phyloP scores from a whole-genome alignment of 1,140 invertebrate species.

The Zaprionus lachaisei region DNA sequence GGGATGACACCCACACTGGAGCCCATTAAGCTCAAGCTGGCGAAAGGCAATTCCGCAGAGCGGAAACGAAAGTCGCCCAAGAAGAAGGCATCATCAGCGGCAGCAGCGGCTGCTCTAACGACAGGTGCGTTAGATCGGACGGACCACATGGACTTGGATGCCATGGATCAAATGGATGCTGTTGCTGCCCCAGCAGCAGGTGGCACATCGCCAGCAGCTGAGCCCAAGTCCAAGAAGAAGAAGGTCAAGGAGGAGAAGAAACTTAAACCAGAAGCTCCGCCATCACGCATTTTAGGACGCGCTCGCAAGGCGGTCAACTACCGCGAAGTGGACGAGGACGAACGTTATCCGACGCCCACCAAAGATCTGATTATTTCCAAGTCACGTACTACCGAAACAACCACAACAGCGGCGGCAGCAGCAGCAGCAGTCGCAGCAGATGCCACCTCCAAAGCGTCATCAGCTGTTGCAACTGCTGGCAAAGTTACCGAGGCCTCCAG shows the following conservation, averaged over 20 bases:
- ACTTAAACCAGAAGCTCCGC: constrained; percentile 82
- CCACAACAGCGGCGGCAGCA: constrained; percentile 13
- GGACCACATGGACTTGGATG: constrained; percentile 25
- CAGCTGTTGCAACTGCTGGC: constrained; percentile 13
- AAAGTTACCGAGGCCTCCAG: constrained; percentile 12
- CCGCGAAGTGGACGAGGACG: constrained; percentile 80
- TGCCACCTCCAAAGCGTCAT: background rate
- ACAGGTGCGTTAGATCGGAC: constrained; percentile 45
- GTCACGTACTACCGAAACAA: constrained; percentile 24
- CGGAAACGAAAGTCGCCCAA: constrained; percentile 82
- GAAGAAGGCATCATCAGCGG: constrained; percentile 55
- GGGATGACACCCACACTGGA: constrained; percentile 52
- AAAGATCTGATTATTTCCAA: constrained; percentile 76
- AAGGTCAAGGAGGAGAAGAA: constrained; percentile 82
- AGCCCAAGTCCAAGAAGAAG: constrained; percentile 62
- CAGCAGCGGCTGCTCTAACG: constrained; percentile 43
- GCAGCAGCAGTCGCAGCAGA: constrained; percentile 8
- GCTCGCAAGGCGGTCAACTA: constrained; percentile 83
- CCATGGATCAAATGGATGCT: constrained; percentile 44
- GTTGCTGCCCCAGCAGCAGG: background rate
- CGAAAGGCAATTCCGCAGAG: constrained; percentile 85
- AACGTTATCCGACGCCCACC: constrained; percentile 83
- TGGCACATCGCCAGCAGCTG: constrained; percentile 32
- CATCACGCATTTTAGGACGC: constrained; percentile 77
- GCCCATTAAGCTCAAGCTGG: constrained; percentile 75